These are phyloP conservation scores for Synergus itoensis DNA, from an alignment of 2,888 invertebrate genomes.

Conservation along the genomic window DNA sequence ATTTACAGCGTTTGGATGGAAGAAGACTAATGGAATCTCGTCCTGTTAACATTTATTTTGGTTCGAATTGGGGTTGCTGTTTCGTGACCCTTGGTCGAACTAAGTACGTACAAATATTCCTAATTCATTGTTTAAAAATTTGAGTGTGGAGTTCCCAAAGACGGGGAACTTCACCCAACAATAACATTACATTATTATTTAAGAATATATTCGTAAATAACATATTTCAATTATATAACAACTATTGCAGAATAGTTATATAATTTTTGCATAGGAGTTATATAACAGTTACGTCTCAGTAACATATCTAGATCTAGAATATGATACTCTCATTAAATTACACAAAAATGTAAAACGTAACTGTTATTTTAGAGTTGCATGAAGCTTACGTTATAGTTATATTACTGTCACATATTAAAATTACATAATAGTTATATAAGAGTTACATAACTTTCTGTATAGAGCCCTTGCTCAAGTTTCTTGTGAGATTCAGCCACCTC, in stretches of 20 bases:
- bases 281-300: no score
- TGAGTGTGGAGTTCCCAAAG: background rate
- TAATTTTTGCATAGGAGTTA: no score
- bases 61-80: slow-evolving; percentile 91
- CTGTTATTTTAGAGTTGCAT: background rate
- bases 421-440: no score
- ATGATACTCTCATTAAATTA: background rate
- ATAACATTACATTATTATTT: background rate
- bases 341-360: background rate
- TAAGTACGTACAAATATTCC: slow-evolving; percentile 79
- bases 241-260: no score
- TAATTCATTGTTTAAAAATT: background rate
- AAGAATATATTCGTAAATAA: background rate
- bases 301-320: background rate
- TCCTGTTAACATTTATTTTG: slow-evolving; percentile 85
- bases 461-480: slow-evolving; percentile 93
- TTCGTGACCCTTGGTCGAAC: slow-evolving; percentile 89
- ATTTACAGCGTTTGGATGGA: slow-evolving; percentile 88
- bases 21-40: slow-evolving; percentile 87
- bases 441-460: background rate
- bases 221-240: no score
- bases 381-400: background rate
- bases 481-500: slow-evolving; percentile 92
- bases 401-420: no score
- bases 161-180: no score